Base-by-base conservation (phyloP, 2,113 vertebrate genomes). In the Serinus canaria region DNA sequence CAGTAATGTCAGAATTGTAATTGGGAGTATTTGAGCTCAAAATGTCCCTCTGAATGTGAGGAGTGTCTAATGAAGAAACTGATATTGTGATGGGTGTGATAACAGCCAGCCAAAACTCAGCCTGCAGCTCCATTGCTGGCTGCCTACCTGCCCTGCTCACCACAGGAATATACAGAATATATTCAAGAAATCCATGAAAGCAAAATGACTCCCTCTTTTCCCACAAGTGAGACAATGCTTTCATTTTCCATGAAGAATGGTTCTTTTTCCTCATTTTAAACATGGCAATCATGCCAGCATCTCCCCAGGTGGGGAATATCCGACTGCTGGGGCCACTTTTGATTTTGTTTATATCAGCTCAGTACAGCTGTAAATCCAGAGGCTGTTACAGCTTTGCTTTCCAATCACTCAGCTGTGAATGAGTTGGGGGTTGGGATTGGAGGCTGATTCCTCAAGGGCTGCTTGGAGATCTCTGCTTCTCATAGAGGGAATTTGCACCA, bases 221-320 rank as follows among this genome's bases (percentile, higher is more conserved):
- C 94, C 88, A 67, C 66, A 83, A 88, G 92, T 35, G 59, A 80
- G 79, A 33, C 50, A 56, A n/a, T 0, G 1, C 68, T 90, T 92
- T 89, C 70, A 70, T 87, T 92, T 90, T 90, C 81, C 79, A 7
- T 93, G 84, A 91, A 31, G 7, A 86, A 93, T 93, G 86, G 56
- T 77, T 88, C 87, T 83, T 91, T 70, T 43, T 37, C 13, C 55
- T 68, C 79, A 77, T 83, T 83, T 86, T 93, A 92, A 94, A 80
- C 78, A 70, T n/a, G 68, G 44, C 69, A 77, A 55, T 88, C 88
- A 67, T 72, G 68, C 84, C 82, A 93, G 47, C 68, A 27, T 33
- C 78, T 77, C 83, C 88, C 91, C 73, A 70, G 50, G 8, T 30
- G 68, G 86, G 78, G 88, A 92, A 92, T 94, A 92, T 86, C 55